Base-by-base conservation (phyloP, 2,113 vertebrate species). In the Strigops habroptila region DNA sequence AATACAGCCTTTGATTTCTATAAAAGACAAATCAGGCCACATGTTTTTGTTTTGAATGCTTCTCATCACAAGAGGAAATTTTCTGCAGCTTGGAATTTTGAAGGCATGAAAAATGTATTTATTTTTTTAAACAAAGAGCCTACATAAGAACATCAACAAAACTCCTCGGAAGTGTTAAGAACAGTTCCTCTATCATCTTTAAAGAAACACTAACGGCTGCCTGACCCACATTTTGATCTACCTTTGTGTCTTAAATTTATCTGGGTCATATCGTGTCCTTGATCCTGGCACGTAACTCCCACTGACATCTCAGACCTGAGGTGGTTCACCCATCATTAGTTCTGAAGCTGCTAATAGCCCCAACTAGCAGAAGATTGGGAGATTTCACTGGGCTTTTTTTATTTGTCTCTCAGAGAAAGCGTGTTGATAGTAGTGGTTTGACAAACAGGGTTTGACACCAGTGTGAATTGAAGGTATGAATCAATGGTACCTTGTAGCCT, bases 21-120 rank as follows among this genome's bases (percentile, higher is more conserved):
- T 97, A 97, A 97, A 97, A 97, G 98, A 98, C 98, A 98, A 98
- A 98, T 98, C 98, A 98, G 97, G 94, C 97, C 80, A 71, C 97
- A 97, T 87, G 97, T 97, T 98, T 98, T 97, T 98, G 98, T 98
- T 97, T 95, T 98, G 97, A 98, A 98, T 98, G 97, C 70, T 76
- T 96, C 98, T 98, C 98, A 98, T 98, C 97, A 98, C 97, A 95
- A 97, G 97, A 97, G 96, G 96, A 97, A 98, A 98, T 98, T 97
- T 98, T 98, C 96, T 68, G 91, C 98, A 98, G 97, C 97, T 97
- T 98, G 95, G 97, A 96, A 97, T 97, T 97, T 86, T 98, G 97
- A 97, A 98, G 97, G 92, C 96, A 97, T 95, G 96, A 98, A 97
- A 98, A 97, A 97, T 93, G 82, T 89, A 94, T 94, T 96, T 97